These are phyloP conservation scores for Mobula hypostoma DNA, from an alignment of 2,113 vertebrate genomes.

Conservation along the genomic window DNA sequence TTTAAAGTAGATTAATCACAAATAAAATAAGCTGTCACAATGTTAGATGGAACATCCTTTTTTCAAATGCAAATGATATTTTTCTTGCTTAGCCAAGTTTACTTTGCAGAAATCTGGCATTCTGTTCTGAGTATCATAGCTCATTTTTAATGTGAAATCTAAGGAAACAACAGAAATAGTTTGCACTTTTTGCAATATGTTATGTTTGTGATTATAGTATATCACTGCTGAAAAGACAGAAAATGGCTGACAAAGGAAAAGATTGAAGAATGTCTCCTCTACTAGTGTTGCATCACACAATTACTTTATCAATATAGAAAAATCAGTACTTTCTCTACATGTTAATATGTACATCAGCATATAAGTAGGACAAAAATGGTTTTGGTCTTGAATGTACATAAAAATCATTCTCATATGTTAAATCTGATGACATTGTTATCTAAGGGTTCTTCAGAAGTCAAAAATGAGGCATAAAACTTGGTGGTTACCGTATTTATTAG, in stretches of 20 bases:
- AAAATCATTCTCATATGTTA: not conserved
- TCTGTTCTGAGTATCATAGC: not conserved
- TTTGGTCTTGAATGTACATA: not conserved
- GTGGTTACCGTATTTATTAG: too few species aligned
- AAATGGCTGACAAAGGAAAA: not conserved
- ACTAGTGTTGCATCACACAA: not conserved
- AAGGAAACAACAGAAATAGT: not conserved
- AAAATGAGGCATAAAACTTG: too few species aligned
- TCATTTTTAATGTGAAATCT: not conserved
- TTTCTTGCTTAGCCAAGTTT: not conserved
- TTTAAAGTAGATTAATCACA: not conserved
- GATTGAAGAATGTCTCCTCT: too few species aligned
- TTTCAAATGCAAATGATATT: not conserved
- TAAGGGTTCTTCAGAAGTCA: too few species aligned
- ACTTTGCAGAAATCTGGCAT: not conserved
- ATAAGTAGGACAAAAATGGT: not conserved
- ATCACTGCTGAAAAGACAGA: not conserved
- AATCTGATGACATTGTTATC: too few species aligned
- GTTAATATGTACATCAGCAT: too few species aligned
- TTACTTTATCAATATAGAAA: not conserved
- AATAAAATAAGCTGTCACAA: not conserved
- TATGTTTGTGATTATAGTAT: not conserved
- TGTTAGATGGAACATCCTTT: not conserved
- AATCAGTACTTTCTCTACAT: too few species aligned
- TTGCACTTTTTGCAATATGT: not conserved